Evolutionary conservation across 2,113 vertebrate species (phyloP), one percentile per base, ranked within the genome.

Genomic region (Spheniscus mendiculus): DNA sequence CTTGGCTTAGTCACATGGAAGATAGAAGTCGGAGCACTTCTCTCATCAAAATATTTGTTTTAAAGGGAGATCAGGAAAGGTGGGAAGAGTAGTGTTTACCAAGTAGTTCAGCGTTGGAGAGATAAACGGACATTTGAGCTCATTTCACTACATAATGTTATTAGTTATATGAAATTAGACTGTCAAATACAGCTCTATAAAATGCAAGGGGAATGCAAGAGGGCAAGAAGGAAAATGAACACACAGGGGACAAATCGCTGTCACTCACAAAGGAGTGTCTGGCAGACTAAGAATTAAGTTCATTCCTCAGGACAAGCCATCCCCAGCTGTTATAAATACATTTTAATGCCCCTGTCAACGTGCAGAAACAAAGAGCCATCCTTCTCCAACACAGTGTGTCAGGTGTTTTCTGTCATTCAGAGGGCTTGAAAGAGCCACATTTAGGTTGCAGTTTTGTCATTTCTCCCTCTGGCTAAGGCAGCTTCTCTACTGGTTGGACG

Each of bases 281-380:
- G 98, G 98, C 98, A 98, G 97, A 95, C 81, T 91, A 97, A 95
- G 97, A 98, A 98, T 98, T 94, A 98, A 97, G 97, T 98, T 98
- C 97, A 97, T 90, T 98, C 96, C 92, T 98, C 87, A 82, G 98
- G 98, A 98, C 97, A 94, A 66, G 95, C 94, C 96, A 80, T 97
- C 92, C 96, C 97, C 96, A 96, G 97, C 96, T 98, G 97, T 97
- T 98, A 97, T 97, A 98, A 98, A 98, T 97, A 98, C 83, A 97
- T 97, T 58, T 90, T 93, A 97, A 95, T 92, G 97, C 84, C 80
- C 96, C 97, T 98, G 98, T 98, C 98, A 98, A 83, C 19, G 19
- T 65, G 73, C 19, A 40, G 87, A 92, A 90, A 70, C 91, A 95
- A 65, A 34, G 78, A 94, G 83, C 62, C 93, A 62, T 77, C 79